Evolutionary conservation across 2,888 invertebrate species (phyloP).

Genomic region (Frankliniella fusca): DNA sequence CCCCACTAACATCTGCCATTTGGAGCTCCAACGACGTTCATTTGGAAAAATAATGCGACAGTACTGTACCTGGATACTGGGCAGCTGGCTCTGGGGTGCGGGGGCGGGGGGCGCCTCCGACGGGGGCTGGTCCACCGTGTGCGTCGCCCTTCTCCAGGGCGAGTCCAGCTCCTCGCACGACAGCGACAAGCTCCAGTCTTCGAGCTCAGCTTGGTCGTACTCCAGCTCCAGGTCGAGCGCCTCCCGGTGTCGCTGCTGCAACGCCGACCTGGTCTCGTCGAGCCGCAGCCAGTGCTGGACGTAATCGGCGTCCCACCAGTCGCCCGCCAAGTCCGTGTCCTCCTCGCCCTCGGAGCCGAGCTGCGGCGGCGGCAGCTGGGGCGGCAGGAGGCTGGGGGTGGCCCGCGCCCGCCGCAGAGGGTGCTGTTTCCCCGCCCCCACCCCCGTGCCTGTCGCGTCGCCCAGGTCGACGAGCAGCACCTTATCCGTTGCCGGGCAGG

Average conservation of each 20-base stretch:
- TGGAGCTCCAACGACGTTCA: background rate
- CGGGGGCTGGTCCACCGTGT: background rate
- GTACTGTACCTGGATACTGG: conserved; percentile 47
- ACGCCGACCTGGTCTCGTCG: conserved; percentile 65
- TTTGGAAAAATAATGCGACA: no score
- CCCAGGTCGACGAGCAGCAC: conserved; percentile 54
- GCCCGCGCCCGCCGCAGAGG: conserved; percentile 58
- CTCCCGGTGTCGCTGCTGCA: conserved; percentile 46
- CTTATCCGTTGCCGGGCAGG: conserved; percentile 29
- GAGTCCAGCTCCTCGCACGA: conserved; percentile 62
- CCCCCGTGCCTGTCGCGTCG: conserved; percentile 51
- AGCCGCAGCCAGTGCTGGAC: conserved; percentile 71
- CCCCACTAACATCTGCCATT: no score
- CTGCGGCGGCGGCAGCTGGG: conserved; percentile 45
- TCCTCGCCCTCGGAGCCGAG: conserved; percentile 48
- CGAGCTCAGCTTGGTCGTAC: conserved; percentile 70
- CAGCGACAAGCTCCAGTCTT: conserved; percentile 65
- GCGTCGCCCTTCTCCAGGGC: conserved; percentile 45
- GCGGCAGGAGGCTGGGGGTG: conserved; percentile 49
- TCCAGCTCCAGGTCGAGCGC: conserved; percentile 57
- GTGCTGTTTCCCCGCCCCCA: conserved; percentile 50
- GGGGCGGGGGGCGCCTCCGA: background rate
- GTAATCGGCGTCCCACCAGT: conserved; percentile 65
- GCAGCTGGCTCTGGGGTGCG: conserved; percentile 46
- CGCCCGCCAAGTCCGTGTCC: conserved; percentile 52